Base-by-base conservation (phyloP, 92 coral and sea anemone species). In the Epizoanthus stellaris region DNA sequence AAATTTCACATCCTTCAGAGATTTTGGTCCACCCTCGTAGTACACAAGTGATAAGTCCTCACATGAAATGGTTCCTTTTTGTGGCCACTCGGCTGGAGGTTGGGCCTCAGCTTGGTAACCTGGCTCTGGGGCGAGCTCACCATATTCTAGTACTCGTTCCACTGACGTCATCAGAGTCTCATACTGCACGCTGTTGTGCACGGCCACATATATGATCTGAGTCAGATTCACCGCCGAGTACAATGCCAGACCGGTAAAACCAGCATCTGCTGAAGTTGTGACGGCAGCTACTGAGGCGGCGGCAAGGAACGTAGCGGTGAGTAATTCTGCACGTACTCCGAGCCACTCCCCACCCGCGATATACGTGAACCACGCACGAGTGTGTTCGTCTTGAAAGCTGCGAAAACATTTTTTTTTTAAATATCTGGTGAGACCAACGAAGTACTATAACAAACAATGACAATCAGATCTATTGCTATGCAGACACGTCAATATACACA, bases 151-250 rank as follows among this genome's bases (percentile, higher is more conserved):
- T 19, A 87, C 87, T 42, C 90, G 86, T 53, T 87, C 90, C 47
- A 87, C 90, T 16, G 91, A 88, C 62, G 85, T 85, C 91, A 88
- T 88, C 84, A 76, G 67, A 34, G 49, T 54, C 23, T 76, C 81
- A 38, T 57, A 76, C 67, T 76, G 81, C 20, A 76, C 81, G 39
- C 81, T 76, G 81, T 76, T 76, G 68, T 76, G 81, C n/a, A 76
- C 82, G 40, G 82, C 82, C 13, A 76, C 67, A 16, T 76, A 76
- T 30, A 76, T 76, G 4, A 76, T 59, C 52, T 76, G 82, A 16
- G 82, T 60, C 30, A 76, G 82, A 56, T 38, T 76, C 17, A 60
- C 70, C 7, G 82, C 82, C 4, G 82, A 76, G 36, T 76, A 70
- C 30, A 75, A 54, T 2, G 53, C 72, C 23, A 71, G 58, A 3